phyloP scores from a whole-genome alignment of 2,888 invertebrate species.

The Scrobipalpa atriplicella region DNA sequence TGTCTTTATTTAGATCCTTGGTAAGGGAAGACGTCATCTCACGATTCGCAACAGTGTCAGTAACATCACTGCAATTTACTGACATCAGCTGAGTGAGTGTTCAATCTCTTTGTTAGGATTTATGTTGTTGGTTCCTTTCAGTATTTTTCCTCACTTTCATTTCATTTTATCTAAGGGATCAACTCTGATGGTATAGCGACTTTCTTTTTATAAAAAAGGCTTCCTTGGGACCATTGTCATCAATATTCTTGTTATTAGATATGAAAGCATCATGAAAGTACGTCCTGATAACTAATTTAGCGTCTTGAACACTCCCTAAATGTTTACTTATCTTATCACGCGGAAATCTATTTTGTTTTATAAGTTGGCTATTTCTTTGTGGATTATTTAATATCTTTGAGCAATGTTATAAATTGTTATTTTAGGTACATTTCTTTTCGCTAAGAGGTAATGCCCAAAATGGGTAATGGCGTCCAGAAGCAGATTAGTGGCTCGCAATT shows the following conservation, averaged over 20 bases:
- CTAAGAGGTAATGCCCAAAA: constrained; percentile 59
- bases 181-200: background rate
- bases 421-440: background rate
- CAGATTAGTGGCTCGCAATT: constrained; percentile 66
- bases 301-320: no score
- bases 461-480: constrained; percentile 53
- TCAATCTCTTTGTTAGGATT: constrained; percentile 7
- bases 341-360: no score
- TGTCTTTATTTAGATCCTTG: constrained; percentile 1
- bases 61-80: background rate
- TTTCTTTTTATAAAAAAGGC: background rate
- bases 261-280: no score
- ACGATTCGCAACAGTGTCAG: background rate
- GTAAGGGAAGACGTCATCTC: background rate
- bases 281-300: no score
- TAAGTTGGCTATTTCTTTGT: no score
- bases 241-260: no score
- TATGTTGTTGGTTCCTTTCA: background rate
- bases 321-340: no score
- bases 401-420: background rate
- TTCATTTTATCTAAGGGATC: background rate
- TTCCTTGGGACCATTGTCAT: no score
- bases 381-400: no score
- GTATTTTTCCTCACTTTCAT: background rate
- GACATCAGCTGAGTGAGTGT: constrained; percentile 4